Conservation (phyloP, 2,888 invertebrate genomes). For the Orthosia incerta region DNA sequence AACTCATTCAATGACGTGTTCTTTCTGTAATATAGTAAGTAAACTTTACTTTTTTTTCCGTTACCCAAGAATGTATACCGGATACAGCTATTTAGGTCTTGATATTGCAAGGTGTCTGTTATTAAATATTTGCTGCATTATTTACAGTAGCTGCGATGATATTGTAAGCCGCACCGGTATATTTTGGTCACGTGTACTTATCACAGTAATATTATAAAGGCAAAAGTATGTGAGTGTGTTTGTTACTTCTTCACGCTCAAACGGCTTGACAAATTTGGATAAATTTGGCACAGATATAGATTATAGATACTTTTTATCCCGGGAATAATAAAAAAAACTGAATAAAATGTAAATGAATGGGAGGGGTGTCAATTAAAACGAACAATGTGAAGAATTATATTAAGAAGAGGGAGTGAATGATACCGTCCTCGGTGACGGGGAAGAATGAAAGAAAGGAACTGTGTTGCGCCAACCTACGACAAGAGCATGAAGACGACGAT, state of each 20-base stretch:
- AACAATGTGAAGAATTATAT: not conserved
- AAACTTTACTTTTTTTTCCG: not conserved
- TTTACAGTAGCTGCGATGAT: not conserved
- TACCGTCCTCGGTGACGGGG: not conserved
- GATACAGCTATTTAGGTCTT: not conserved
- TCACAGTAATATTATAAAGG: no score
- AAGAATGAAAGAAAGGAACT: not conserved
- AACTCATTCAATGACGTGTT: slow-evolving; percentile 25
- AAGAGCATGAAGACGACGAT: not conserved
- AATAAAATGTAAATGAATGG: not conserved
- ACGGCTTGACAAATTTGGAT: no score
- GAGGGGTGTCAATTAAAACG: not conserved
- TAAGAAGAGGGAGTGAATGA: not conserved
- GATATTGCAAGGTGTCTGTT: not conserved
- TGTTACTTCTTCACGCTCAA: no score
- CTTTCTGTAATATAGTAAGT: slow-evolving; percentile 2
- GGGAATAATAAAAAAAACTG: no score
- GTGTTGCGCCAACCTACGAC: not conserved
- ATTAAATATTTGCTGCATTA: not conserved
- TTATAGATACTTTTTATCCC: no score
- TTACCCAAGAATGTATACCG: slow-evolving; percentile 7
- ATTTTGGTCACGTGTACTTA: not conserved
- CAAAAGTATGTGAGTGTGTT: no score
- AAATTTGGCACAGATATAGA: no score
- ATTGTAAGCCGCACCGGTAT: not conserved